phyloP scores from a whole-genome alignment of 2,113 vertebrate species.

The Indicator maculatus region DNA sequence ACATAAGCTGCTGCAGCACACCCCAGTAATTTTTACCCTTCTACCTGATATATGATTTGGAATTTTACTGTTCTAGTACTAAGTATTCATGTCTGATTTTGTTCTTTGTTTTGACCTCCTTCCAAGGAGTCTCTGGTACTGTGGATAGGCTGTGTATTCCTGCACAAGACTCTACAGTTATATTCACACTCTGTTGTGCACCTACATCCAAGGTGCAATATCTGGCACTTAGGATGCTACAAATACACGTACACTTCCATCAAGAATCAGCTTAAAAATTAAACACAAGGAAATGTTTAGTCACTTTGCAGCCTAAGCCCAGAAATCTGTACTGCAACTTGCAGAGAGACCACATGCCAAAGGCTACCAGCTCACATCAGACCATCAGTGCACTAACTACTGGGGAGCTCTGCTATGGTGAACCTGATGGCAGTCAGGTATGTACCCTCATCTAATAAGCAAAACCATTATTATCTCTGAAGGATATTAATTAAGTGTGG shows the following conservation, averaged over 20 bases:
- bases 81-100: neutral
- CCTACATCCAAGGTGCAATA: neutral
- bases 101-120: neutral
- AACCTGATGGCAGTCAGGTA: neutral
- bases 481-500: neutral
- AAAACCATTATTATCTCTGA: neutral
- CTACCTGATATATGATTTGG: neutral
- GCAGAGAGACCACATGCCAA: neutral
- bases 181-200: neutral
- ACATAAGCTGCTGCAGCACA: neutral
- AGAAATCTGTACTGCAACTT: neutral
- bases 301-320: neutral
- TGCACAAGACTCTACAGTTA: neutral
- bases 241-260: neutral
- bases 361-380: neutral
- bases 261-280: neutral
- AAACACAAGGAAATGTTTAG: neutral
- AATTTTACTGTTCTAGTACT: neutral
- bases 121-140: neutral
- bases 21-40: neutral
- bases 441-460: neutral
- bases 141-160: neutral
- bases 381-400: neutral
- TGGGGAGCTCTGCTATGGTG: neutral
- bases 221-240: neutral